These are phyloP conservation scores for Nysson spinosus DNA, from an alignment of 2,888 invertebrate genomes.

Conservation along the genomic window DNA sequence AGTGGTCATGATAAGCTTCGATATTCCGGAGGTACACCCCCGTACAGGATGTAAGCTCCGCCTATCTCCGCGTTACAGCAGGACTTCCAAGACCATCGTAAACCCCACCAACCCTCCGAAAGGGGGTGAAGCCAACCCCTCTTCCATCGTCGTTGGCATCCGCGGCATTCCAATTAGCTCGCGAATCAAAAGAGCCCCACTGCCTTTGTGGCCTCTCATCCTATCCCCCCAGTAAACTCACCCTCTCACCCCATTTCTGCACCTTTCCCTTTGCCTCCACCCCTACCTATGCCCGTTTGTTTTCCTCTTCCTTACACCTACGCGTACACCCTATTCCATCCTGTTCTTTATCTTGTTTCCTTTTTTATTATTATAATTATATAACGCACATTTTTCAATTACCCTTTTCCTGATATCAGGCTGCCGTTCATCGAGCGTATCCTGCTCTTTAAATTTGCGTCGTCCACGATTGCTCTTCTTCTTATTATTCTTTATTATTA, in stretches of 20 bases:
- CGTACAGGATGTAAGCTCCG: constrained; percentile 71
- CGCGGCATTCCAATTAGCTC: constrained; percentile 77
- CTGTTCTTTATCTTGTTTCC: constrained; percentile 27
- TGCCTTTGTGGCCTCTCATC: constrained; percentile 76
- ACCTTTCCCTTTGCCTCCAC: constrained; percentile 13
- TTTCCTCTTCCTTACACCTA: constrained; percentile 13
- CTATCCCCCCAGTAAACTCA: constrained; percentile 52
- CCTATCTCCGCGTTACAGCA: constrained; percentile 65
- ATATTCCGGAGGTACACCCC: constrained; percentile 69
- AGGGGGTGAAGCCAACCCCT: constrained; percentile 62
- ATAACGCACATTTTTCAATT: no score
- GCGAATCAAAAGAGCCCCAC: constrained; percentile 77
- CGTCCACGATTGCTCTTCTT: no score
- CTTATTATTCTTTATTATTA: no score
- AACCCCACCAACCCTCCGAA: constrained; percentile 38
- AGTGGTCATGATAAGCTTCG: constrained; percentile 60
- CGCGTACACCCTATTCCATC: constrained; percentile 2
- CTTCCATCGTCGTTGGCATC: constrained; percentile 75
- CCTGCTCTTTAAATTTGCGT: no score
- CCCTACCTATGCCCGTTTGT: constrained; percentile 27
- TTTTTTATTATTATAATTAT: not conserved
- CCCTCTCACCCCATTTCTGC: constrained; percentile 29
- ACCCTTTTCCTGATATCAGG: no score
- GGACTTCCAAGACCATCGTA: constrained; percentile 63
- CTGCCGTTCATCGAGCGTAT: no score